Conservation (phyloP, 2,888 invertebrate genomes). For the Lordiphosa fenestrarum region DNA sequence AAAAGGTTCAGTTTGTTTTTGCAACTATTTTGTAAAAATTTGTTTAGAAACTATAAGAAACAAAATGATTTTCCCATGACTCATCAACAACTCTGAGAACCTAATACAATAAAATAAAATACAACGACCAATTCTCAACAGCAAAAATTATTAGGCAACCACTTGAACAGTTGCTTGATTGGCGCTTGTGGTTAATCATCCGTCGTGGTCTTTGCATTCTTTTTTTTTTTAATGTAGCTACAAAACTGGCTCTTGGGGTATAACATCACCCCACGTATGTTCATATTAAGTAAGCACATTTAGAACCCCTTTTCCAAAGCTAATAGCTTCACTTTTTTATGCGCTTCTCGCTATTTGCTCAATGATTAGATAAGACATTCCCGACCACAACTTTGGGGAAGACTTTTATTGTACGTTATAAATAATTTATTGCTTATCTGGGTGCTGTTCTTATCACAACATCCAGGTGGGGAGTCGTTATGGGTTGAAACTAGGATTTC, state of each 20-base stretch:
- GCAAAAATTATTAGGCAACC: conserved; percentile 18
- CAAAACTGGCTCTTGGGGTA: conserved; percentile 26
- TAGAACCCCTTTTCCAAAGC: conserved; percentile 31
- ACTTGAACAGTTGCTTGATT: conserved; percentile 21
- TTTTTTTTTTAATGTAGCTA: conserved; percentile 8
- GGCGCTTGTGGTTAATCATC: conserved; percentile 2
- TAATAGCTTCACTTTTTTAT: conserved; percentile 37
- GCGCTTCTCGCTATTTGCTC: conserved; percentile 46
- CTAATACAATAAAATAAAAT: conserved; percentile 22
- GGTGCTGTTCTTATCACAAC: conserved; percentile 46
- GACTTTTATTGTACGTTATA: conserved; percentile 50
- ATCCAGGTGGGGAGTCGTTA: conserved; percentile 55
- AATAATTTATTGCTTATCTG: conserved; percentile 67
- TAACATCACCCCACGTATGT: conserved; percentile 22
- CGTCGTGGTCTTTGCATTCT: conserved; percentile 29
- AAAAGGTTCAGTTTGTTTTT: too few species aligned
- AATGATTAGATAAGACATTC: conserved; percentile 56
- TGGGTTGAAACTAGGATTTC: conserved; percentile 46
- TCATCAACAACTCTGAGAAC: conserved; percentile 28
- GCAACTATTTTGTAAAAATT: conserved; percentile 3
- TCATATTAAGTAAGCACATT: conserved; percentile 15
- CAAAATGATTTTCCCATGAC: conserved; percentile 39
- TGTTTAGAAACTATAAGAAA: conserved; percentile 22
- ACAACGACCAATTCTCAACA: conserved; percentile 14
- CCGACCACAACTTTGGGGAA: conserved; percentile 23